Conservation (phyloP, 2,797 vertebrate species). For the Crypturellus tataupa region DNA sequence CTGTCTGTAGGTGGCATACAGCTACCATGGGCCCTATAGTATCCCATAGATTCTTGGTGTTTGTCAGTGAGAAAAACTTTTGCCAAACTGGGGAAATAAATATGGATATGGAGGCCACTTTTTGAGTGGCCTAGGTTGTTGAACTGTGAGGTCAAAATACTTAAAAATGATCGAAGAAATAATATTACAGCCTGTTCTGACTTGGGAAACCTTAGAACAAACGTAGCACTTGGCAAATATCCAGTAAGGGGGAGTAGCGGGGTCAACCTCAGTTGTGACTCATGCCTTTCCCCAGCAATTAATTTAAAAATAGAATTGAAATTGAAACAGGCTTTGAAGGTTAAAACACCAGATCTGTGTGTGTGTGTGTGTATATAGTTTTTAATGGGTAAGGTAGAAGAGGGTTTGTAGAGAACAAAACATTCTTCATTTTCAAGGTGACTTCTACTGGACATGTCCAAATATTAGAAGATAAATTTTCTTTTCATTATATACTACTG, state of each 20-base stretch:
- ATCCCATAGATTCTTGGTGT: background rate
- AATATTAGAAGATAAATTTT: background rate
- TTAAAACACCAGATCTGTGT: conserved; percentile 19
- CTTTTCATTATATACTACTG: background rate
- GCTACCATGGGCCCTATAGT: background rate
- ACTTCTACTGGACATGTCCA: background rate
- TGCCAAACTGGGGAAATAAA: background rate
- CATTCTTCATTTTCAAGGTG: background rate
- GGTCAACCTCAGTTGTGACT: conserved; percentile 36
- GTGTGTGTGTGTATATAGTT: background rate
- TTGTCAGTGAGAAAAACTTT: background rate
- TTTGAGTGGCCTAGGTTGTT: background rate
- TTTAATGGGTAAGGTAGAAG: conserved; percentile 37
- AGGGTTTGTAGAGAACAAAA: background rate
- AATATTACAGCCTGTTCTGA: background rate
- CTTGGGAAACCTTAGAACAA: background rate
- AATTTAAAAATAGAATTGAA: conserved; percentile 68
- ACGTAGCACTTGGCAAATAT: conserved; percentile 46
- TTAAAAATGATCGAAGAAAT: background rate
- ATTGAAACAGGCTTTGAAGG: conserved; percentile 53
- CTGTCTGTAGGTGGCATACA: background rate
- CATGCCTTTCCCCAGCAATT: conserved; percentile 66
- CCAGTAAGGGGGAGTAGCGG: conserved; percentile 22
- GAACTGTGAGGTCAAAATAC: background rate
- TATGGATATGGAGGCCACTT: background rate